phyloP scores from a whole-genome alignment of 2,797 vertebrate genomes.

The Podargus strigoides region DNA sequence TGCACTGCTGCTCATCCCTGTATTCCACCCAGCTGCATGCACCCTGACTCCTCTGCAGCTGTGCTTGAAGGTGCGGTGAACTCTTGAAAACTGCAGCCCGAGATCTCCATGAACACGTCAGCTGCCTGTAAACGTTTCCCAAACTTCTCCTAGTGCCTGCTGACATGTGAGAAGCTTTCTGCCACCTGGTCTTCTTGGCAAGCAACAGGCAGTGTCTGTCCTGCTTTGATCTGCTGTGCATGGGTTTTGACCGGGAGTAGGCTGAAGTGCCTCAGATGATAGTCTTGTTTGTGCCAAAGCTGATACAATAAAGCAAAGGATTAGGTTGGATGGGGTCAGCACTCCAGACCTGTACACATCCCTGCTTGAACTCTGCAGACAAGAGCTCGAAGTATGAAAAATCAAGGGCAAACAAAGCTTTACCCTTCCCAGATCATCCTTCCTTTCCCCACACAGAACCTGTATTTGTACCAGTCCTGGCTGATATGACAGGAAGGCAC shows the following conservation, averaged over 20 bases:
- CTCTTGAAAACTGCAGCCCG: not conserved
- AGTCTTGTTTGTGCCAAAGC: not conserved
- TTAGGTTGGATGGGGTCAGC: not conserved
- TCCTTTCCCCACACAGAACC: not conserved
- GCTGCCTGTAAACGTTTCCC: not conserved
- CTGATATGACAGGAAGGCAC: not conserved
- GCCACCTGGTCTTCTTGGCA: conserved; percentile 57
- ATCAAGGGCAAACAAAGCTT: not conserved
- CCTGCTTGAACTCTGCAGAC: not conserved
- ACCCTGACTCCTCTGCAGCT: not conserved
- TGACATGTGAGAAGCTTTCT: conserved; percentile 43
- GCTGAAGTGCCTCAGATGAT: not conserved
- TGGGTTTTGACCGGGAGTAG: not conserved
- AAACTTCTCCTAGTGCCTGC: conserved; percentile 15
- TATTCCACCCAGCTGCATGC: not conserved
- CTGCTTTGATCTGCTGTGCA: not conserved
- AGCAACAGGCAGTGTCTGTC: not conserved
- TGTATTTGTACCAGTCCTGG: not conserved
- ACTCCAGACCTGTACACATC: not conserved
- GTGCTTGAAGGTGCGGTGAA: not conserved
- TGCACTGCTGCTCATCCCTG: not conserved
- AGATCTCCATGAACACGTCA: not conserved
- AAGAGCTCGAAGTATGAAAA: not conserved
- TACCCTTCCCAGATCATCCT: not conserved
- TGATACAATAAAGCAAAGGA: not conserved